Evolutionary conservation across 2,888 invertebrate genomes (phyloP).

Genomic region (Achlya flavicornis): DNA sequence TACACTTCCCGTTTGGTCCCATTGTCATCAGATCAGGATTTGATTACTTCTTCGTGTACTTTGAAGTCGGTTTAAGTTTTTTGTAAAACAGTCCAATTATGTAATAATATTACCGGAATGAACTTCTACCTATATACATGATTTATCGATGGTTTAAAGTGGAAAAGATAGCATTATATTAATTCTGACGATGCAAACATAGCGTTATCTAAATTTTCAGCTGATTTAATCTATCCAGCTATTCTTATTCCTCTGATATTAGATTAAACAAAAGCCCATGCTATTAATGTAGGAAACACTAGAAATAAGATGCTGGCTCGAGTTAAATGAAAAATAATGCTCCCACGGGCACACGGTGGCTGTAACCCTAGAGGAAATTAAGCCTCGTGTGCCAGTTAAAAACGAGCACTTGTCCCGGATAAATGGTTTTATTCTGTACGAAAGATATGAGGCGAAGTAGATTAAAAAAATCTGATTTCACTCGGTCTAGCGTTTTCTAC

Average conservation of each 20-base stretch:
- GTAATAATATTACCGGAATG: too few relatives aligned
- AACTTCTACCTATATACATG: too few relatives aligned
- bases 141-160: too few relatives aligned
- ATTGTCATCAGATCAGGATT: too few relatives aligned
- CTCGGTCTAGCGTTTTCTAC: not conserved
- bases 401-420: constrained; percentile 35
- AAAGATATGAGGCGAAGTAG: constrained; percentile 24
- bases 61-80: too few relatives aligned
- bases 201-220: not conserved
- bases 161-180: too few relatives aligned
- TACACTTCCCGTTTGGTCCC: too few relatives aligned
- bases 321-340: constrained; percentile 63
- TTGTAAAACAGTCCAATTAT: too few relatives aligned
- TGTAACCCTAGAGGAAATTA: constrained; percentile 31
- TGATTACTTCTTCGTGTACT: too few relatives aligned
- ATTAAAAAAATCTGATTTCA: constrained; percentile 26
- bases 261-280: not conserved
- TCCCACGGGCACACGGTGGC: constrained; percentile 25
- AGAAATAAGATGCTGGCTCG: constrained; percentile 53
- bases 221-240: not conserved
- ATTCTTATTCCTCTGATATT: not conserved
- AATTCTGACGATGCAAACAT: not conserved
- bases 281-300: constrained; percentile 36
- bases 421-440: constrained; percentile 25
- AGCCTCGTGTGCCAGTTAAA: constrained; percentile 25